phyloP scores from a whole-genome alignment of 1,140 invertebrate genomes.

The Trichomalopsis sarcophagae region DNA sequence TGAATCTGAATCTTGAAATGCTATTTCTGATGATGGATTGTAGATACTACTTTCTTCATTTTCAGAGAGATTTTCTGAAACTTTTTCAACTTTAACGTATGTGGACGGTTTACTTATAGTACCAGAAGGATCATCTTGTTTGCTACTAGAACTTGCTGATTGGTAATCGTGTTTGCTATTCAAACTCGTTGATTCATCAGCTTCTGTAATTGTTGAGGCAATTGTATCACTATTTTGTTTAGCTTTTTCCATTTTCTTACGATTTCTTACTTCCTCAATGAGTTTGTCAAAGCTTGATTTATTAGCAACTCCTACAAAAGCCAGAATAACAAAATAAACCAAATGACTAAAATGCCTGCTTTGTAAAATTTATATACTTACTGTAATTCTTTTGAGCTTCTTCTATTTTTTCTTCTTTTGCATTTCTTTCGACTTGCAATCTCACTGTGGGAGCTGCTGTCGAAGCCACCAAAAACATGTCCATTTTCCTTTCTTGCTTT shows the following conservation, averaged over 20 bases:
- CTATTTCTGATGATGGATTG: conserved; percentile 19
- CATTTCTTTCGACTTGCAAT: conserved; percentile 67
- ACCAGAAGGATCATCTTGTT: neutral
- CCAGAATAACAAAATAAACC: conserved; percentile 51
- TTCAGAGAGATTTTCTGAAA: conserved; percentile 29
- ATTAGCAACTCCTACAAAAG: conserved; percentile 64
- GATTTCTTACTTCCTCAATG: conserved; percentile 65
- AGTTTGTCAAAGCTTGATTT: conserved; percentile 67
- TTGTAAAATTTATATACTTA: conserved; percentile 60
- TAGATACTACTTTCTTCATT: conserved; percentile 8
- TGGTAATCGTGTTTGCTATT: neutral
- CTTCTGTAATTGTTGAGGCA: neutral
- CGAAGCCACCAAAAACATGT: conserved; percentile 47
- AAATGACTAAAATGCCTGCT: neutral
- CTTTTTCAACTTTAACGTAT: neutral
- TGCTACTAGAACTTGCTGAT: neutral
- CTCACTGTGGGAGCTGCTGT: conserved; percentile 3
- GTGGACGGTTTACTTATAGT: neutral
- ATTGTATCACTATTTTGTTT: neutral
- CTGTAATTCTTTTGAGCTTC: conserved; percentile 71
- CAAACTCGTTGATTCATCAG: neutral
- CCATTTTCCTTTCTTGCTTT: conserved; percentile 65
- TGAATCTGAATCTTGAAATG: conserved; percentile 63
- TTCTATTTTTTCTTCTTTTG: conserved; percentile 69
- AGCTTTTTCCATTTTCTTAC: conserved; percentile 46